A percentile compares a stretch with the other conserved stretches of the same genome.
phyloP scores from a whole-genome alignment of 2,113 vertebrate species.

The Tricholaema leucomelas region DNA sequence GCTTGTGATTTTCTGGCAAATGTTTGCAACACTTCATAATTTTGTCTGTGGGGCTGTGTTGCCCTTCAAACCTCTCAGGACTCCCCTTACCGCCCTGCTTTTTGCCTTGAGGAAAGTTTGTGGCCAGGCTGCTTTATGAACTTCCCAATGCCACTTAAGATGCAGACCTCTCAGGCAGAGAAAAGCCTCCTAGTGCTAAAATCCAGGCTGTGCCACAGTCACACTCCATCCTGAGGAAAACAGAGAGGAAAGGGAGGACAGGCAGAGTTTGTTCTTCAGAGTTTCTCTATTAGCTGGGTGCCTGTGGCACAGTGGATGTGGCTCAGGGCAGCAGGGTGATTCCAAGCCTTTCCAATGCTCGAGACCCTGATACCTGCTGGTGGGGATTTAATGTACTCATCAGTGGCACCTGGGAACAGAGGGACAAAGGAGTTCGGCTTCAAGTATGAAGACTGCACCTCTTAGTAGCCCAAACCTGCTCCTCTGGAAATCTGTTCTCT shows the following conservation, averaged over 20 bases:
- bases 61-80: background rate
- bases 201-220: background rate
- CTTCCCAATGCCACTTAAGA: background rate
- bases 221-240: accelerated
- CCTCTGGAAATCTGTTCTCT: background rate
- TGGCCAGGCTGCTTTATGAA: background rate
- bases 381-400: background rate
- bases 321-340: accelerated
- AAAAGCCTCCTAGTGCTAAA: background rate
- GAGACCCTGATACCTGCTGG: background rate
- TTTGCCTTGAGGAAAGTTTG: background rate
- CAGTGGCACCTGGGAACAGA: background rate
- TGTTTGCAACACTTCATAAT: background rate
- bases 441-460: background rate
- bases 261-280: background rate
- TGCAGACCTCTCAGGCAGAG: background rate
- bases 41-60: accelerated
- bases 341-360: background rate
- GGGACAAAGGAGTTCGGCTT: background rate
- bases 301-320: accelerated
- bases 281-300: background rate
- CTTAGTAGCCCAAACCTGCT: background rate
- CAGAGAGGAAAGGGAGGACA: background rate
- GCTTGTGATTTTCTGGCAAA: background rate
- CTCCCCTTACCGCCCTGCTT: background rate